Evolutionary conservation across 2,888 invertebrate species (phyloP), one percentile per base, ranked within the genome.

Genomic region (Scelioninae gen. 2): DNA sequence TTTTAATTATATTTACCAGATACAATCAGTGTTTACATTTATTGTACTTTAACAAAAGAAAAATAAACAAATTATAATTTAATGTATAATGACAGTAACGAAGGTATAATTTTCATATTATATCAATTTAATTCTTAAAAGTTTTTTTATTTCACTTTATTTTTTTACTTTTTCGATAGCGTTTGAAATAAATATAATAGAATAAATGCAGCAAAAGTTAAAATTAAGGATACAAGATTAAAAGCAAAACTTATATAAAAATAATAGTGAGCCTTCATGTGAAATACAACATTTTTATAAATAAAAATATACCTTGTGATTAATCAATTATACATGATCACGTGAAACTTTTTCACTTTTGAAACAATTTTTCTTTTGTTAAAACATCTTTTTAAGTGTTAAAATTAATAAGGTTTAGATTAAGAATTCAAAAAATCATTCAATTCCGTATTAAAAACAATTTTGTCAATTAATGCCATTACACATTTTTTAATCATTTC

Each of bases 1-100:
- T 74, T 67, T 50, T 52, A 45, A 65, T 48, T 69, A 48, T 69
- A 74, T 70, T 74, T 69, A 69, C 53, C 37, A 28, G 25, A 53
- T 60, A 35, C 22, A 35, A 46, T 5, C 39, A 52, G 39, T 18
- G 58, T 52, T 11, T 43, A 45, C 15, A 63, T 33, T 31, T 13
- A 28, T 61, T 64, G 9, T 37, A 19, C 41, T 46, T n/a, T 52
- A 15, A 50, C 11, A 16, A 58, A 33, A 7, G 48, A 52, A 50
- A 35, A 50, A 53, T 48, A 11, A 41, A 15, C 31, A 63, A 25
- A 46, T n/a, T n/a, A n/a, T n/a, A n/a, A n/a, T n/a, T n/a, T n/a
- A 58, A 67, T 43, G 41, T 55, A 45, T 61, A 63, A 55, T 31
- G 61, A 72, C 13, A 46, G 53, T 53, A 72, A 55, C 15, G 25